Conservation (phyloP, 2,888 invertebrate genomes). For the Synanthedon vespiformis region DNA sequence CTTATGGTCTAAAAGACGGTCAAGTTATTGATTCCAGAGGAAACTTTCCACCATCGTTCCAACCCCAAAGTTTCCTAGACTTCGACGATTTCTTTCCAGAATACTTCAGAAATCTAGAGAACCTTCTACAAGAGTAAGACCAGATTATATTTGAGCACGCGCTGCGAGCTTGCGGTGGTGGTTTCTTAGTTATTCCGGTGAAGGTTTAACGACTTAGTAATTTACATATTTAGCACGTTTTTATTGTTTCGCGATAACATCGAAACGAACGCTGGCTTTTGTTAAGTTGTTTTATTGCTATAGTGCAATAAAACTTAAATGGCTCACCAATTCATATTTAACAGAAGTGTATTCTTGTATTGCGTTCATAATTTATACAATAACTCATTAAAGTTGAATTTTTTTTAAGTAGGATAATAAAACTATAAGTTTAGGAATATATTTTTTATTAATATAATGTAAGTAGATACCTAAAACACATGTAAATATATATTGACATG, state of each 20-base stretch:
- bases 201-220: not conserved
- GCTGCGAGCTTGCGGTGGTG: constrained; percentile 42
- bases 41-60: constrained; percentile 6
- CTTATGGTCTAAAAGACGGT: constrained; percentile 39
- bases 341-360: not conserved
- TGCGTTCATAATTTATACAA: too few relatives aligned
- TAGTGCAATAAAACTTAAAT: not conserved
- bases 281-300: not conserved
- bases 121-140: constrained; percentile 51
- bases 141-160: constrained; percentile 11
- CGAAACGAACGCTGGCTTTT: not conserved
- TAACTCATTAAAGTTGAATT: too few relatives aligned
- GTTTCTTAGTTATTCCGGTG: constrained; percentile 19
- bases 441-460: too few relatives aligned
- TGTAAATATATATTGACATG: too few relatives aligned
- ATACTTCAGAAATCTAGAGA: constrained; percentile 46
- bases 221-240: not conserved
- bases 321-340: not conserved
- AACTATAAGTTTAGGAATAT: too few relatives aligned
- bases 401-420: too few relatives aligned
- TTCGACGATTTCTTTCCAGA: constrained; percentile 40
- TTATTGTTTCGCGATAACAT: not conserved
- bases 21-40: constrained; percentile 15
- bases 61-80: constrained; percentile 17
- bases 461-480: too few relatives aligned